Evolutionary conservation across 2,113 vertebrate genomes (phyloP).

Genomic region (Galemys pyrenaicus): DNA sequence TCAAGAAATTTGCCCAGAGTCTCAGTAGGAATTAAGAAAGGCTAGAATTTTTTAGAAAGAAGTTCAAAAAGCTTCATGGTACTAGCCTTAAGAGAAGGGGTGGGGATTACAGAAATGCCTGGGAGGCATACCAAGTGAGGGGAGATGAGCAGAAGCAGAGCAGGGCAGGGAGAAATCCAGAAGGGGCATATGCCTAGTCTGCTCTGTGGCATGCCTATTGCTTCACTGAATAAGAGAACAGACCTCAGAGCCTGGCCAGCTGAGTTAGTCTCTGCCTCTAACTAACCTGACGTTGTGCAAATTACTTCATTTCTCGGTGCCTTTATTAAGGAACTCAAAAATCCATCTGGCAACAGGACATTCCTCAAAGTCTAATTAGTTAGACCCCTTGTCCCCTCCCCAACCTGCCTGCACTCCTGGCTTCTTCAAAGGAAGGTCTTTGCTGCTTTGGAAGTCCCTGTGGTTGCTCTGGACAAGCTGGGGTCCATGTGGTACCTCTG

Average conservation of each 20-base stretch:
- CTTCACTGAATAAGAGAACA: not conserved
- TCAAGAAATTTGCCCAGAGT: slow-evolving; percentile 19
- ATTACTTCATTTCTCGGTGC: not conserved
- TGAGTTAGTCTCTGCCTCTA: not conserved
- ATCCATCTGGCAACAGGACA: not conserved
- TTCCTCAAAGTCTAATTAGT: not conserved
- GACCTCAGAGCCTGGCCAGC: not conserved
- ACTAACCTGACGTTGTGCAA: not conserved
- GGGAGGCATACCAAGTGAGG: not conserved
- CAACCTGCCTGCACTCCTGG: not conserved
- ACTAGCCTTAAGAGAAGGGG: not conserved
- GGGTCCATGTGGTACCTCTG: not conserved
- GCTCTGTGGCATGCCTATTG: accelerated
- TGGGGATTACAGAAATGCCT: not conserved
- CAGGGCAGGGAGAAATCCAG: not conserved
- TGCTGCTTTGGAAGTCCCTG: not conserved
- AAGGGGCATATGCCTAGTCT: not conserved
- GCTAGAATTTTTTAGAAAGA: not conserved
- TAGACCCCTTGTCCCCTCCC: not conserved
- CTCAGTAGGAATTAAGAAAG: not conserved
- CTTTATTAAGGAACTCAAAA: not conserved
- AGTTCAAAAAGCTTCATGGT: not conserved
- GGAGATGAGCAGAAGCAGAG: not conserved
- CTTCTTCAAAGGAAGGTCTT: not conserved
- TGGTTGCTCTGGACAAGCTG: not conserved